phyloP scores from a whole-genome alignment of 2,888 invertebrate genomes.

The Acronicta leporina region DNA sequence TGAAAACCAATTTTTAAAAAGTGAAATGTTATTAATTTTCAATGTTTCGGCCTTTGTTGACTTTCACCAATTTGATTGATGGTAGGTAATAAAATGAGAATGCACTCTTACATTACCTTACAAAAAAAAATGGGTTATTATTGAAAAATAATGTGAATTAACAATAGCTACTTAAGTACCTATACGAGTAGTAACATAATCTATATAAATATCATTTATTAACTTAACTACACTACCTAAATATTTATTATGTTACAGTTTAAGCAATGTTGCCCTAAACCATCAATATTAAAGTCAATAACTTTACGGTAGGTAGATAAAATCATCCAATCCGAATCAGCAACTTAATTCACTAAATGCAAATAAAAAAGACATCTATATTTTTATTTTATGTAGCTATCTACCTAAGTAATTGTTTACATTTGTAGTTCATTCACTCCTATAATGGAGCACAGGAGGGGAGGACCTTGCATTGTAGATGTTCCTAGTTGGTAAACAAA shows the following conservation, averaged over 20 bases:
- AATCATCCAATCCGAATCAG: too few species aligned
- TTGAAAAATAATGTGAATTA: too few species aligned
- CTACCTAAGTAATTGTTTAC: not conserved
- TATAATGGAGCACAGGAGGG: not conserved
- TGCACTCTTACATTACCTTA: too few species aligned
- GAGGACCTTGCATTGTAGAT: not conserved
- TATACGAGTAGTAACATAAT: too few species aligned
- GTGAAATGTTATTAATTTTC: slow-evolving; percentile 16
- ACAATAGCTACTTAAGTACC: too few species aligned
- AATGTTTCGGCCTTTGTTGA: slow-evolving; percentile 1
- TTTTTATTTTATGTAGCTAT: not conserved
- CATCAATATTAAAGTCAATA: not conserved
- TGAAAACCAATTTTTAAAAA: slow-evolving; percentile 23
- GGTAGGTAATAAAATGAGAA: too few species aligned
- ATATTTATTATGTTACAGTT: not conserved
- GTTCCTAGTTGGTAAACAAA: not conserved
- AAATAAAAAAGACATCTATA: not conserved
- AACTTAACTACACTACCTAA: too few species aligned
- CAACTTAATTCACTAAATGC: not conserved
- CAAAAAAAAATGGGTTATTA: too few species aligned
- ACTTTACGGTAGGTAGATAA: not conserved
- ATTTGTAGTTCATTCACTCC: not conserved
- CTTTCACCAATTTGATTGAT: slow-evolving; percentile 14
- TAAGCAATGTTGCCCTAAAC: not conserved
- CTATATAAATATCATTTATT: too few species aligned